Evolutionary conservation across 1,140 invertebrate species (phyloP), one percentile per base, ranked within the genome.

Genomic region (Bombus ignitus): DNA sequence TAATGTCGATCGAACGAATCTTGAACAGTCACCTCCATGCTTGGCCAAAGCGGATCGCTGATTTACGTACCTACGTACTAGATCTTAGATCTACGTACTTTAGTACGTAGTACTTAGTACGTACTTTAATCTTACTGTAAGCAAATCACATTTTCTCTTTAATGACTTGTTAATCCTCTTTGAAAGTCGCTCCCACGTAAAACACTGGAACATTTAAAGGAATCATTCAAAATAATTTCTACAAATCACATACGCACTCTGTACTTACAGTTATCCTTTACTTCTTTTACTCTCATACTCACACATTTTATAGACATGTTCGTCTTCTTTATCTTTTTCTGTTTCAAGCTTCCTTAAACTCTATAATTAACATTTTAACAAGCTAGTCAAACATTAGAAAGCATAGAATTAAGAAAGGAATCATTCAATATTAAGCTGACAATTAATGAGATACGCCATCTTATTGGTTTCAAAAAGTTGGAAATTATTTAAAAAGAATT

Each of bases 1-100:
- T 62, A 71, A 35, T 2, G 9, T 44, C 42, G 18, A 32, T 62
- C 37, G 28, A 47, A 75, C 28, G 82, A 74, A 84, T 84, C 22
- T 80, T 85, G 70, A 87, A 81, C 68, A 76, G 73, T 82, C 44
- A 78, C 6, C 37, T 62, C 74, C 12, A 32, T 80, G 72, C n/a
- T 70, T 28, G 70, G 86, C 39, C 82, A 90, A 88, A 81, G 83
- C 83, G 77, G 71, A 85, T 86, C 70, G 57, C 39, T 88, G 79
- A 83, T 90, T 68, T 83, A 71, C 89, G 71, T 90, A 88, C 74
- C 59, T 90, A 89, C 83, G 28, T 74, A 74, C 81, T 89, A 87
- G 35, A 84, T n/a, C n/a, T n/a, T n/a, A n/a, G n/a, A n/a, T n/a
- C n/a, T n/a, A n/a, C n/a, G n/a, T n/a, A n/a, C n/a, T n/a, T n/a